A percentile compares a stretch with the other conserved stretches of the same genome.
phyloP scores from a whole-genome alignment of 92 coral and sea anemone genomes.

The Epizoanthus rinbou region DNA sequence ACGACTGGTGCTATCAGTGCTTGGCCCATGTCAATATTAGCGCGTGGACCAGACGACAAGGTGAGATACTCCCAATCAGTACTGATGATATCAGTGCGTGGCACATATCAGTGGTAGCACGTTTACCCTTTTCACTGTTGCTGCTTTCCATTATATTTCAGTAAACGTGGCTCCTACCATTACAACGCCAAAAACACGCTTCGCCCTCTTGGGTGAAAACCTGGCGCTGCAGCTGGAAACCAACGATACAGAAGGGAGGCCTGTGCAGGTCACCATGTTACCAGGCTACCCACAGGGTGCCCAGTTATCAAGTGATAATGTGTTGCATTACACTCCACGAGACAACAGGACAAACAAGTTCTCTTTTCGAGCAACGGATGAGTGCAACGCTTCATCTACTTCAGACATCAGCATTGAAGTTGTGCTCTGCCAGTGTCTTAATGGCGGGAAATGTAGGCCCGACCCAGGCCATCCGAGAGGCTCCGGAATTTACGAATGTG shows the following conservation, averaged over 20 bases:
- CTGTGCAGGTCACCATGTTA: slow-evolving; percentile 29
- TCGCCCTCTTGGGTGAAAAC: slow-evolving; percentile 15
- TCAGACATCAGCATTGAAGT: slow-evolving; percentile 10
- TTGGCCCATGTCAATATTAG: slow-evolving; percentile 15
- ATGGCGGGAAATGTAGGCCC: slow-evolving; percentile 40
- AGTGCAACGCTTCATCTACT: slow-evolving; percentile 35
- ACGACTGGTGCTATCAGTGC: slow-evolving; percentile 35
- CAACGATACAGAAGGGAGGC: slow-evolving; percentile 39
- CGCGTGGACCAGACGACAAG: slow-evolving; percentile 27
- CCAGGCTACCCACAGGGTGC: slow-evolving; percentile 39
- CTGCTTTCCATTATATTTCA: neutral
- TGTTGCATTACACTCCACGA: slow-evolving; percentile 23
- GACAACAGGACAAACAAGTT: slow-evolving; percentile 20
- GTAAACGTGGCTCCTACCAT: slow-evolving; percentile 24
- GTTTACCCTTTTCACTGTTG: neutral
- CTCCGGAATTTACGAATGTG: slow-evolving; percentile 34
- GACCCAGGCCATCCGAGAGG: slow-evolving; percentile 42
- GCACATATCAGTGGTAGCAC: neutral
- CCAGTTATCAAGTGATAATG: slow-evolving; percentile 19
- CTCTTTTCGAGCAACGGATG: slow-evolving; percentile 30
- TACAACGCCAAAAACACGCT: slow-evolving; percentile 22
- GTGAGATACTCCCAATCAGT: neutral
- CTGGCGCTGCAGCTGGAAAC: slow-evolving; percentile 13
- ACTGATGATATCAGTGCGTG: neutral
- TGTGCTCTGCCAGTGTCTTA: slow-evolving; percentile 28